Percentiles rank a stretch among this genome's conserved stretches.
Evolutionary conservation across 2,888 invertebrate genomes (phyloP).

Genomic region (Oligia latruncula): DNA sequence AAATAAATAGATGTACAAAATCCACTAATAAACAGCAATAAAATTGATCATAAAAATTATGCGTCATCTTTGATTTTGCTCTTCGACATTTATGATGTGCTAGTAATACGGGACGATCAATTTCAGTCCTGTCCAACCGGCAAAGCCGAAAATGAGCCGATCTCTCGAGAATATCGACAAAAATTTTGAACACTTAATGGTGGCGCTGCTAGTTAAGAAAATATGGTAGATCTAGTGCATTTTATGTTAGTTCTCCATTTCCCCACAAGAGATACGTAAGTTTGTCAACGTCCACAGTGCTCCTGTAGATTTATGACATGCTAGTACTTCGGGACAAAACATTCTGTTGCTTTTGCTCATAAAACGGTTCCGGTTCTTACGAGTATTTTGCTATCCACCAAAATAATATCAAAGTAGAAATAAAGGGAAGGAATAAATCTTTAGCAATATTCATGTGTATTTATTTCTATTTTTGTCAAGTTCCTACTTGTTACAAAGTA

Average conservation of each 20-base stretch:
- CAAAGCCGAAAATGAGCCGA: neutral
- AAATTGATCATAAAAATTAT: neutral
- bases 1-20: neutral
- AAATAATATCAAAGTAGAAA: neutral
- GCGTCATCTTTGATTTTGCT: too few species aligned
- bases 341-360: neutral
- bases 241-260: neutral
- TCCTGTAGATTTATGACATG: conserved; percentile 2
- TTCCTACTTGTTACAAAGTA: neutral
- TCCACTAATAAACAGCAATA: neutral
- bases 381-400: neutral
- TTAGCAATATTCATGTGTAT: neutral
- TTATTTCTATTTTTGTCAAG: neutral
- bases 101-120: neutral
- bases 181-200: neutral
- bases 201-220: neutral
- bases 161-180: neutral
- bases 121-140: neutral
- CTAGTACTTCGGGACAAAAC: conserved; percentile 1
- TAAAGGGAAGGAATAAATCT: neutral
- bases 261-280: neutral
- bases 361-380: neutral
- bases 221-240: neutral
- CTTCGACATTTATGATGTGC: neutral
- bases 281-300: neutral